These are phyloP conservation scores for Heteromyza rotundicornis DNA, from an alignment of 2,888 invertebrate species.

Conservation along the genomic window DNA sequence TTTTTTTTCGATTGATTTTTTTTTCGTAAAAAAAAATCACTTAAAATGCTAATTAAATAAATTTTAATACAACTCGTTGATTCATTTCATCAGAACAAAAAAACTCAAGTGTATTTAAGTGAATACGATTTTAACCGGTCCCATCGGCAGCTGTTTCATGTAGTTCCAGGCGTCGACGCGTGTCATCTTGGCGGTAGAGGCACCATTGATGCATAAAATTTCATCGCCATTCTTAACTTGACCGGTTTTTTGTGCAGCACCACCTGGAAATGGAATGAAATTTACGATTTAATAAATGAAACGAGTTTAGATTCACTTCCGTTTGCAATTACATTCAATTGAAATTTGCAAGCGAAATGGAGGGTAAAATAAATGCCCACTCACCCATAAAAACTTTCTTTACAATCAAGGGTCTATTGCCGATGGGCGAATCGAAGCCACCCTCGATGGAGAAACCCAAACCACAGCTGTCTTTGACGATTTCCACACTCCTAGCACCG, in stretches of 20 bases:
- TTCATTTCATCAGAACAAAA: background rate
- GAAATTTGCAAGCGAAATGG: no score
- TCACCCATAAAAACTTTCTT: conserved; percentile 94
- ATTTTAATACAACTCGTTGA: conserved; percentile 5
- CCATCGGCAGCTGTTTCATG: conserved; percentile 88
- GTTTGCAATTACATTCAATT: no score
- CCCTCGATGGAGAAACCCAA: conserved; percentile 95
- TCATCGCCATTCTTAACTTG: conserved; percentile 86
- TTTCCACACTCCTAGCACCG: conserved; percentile 49
- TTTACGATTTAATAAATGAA: no score
- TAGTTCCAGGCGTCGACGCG: conserved; percentile 94
- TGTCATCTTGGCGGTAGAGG: conserved; percentile 82
- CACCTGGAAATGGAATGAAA: conserved; percentile 70
- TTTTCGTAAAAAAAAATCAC: no score
- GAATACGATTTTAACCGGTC: conserved; percentile 69
- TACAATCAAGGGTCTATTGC: conserved; percentile 86
- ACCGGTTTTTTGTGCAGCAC: conserved; percentile 87
- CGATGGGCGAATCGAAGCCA: conserved; percentile 87
- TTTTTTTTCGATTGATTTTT: no score
- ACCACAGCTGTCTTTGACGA: conserved; percentile 79
- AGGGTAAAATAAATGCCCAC: no score
- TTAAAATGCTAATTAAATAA: background rate
- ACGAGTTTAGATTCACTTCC: no score
- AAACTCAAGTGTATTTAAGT: conserved; percentile 41
- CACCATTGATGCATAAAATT: conserved; percentile 81